Base-by-base conservation (phyloP, 2,797 vertebrate species). In the Spheniscus humboldti region DNA sequence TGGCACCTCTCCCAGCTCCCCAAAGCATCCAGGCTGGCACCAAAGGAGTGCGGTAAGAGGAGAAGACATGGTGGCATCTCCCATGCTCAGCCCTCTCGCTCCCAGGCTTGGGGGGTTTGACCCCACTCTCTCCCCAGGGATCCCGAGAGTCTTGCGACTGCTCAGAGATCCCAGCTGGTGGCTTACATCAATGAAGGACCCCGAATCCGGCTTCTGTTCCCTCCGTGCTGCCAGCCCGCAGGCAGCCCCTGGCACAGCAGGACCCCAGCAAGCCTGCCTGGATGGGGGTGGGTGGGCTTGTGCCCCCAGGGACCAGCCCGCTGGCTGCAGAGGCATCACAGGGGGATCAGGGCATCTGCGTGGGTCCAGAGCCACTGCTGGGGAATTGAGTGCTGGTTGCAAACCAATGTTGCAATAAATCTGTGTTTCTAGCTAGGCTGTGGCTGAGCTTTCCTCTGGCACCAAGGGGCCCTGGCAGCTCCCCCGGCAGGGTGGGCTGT, bases 331-430 rank as follows among this genome's bases (percentile, higher is more conserved):
- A 73, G 66, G 18, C 23, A 33, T 17, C 52, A 5, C 28, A 25
- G 64, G 3, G 4, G 56, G 45, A 47, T 63, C 74, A 37, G 71
- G 74, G 55, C 3, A 0, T 20, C 33, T 2, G 3, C 2, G 4
- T 2, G 13, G 39, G 53, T 53, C 48, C 2, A 6, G 64, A 92
- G 41, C 45, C 5, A 0, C 66, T 2, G 13, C 41, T 22, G 68
- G 10, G 41, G 30, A 6, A 11, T 1, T 47, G 71, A 88, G 45
- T n/a, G 75, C 48, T 69, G 75, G 6, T 62, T 88, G 35, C 81
- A 88, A 93, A 69, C 18, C 0, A 5, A 71, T 76, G 77, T 86
- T 3, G 24, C 89, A 97, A 97, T 96, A 97, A 96, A 97, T 41
- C 24, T 14, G 12, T 92, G 77, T 92, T 90, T 95, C 68, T 89